phyloP scores from a whole-genome alignment of 2,113 vertebrate genomes.

The Falco punctatus region DNA sequence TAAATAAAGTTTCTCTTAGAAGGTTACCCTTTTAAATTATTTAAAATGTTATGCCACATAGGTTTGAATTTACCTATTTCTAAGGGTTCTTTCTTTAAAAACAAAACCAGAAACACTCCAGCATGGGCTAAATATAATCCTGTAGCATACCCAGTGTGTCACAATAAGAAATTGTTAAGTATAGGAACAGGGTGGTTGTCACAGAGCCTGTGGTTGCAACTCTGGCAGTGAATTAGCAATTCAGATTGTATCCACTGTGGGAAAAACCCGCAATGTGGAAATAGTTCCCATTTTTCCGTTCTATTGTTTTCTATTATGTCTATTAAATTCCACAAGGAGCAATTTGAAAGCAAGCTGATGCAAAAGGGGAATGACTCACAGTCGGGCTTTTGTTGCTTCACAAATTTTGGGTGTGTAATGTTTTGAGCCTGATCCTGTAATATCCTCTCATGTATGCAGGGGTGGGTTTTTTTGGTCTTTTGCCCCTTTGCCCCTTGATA shows the following conservation, averaged over 20 bases:
- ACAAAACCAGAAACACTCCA: background rate
- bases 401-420: accelerated
- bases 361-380: background rate
- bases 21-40: background rate
- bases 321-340: constrained; percentile 21
- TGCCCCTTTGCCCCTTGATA: background rate
- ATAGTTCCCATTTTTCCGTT: background rate
- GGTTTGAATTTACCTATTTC: background rate
- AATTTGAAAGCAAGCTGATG: constrained; percentile 18
- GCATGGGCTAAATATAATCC: background rate
- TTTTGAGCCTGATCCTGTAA: background rate
- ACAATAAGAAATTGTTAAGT: background rate
- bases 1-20: background rate
- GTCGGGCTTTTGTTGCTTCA: background rate
- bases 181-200: background rate
- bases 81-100: background rate
- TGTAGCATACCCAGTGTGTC: background rate
- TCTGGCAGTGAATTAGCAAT: constrained; percentile 30
- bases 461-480: background rate
- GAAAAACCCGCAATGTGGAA: background rate
- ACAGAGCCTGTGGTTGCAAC: background rate
- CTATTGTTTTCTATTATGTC: constrained; percentile 43
- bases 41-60: background rate
- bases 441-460: background rate
- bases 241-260: constrained; percentile 11